A percentile compares a stretch with the other conserved stretches of the same genome.
Evolutionary conservation across 2,113 vertebrate species (phyloP).

Genomic region (Brachypodius melanocephalos): DNA sequence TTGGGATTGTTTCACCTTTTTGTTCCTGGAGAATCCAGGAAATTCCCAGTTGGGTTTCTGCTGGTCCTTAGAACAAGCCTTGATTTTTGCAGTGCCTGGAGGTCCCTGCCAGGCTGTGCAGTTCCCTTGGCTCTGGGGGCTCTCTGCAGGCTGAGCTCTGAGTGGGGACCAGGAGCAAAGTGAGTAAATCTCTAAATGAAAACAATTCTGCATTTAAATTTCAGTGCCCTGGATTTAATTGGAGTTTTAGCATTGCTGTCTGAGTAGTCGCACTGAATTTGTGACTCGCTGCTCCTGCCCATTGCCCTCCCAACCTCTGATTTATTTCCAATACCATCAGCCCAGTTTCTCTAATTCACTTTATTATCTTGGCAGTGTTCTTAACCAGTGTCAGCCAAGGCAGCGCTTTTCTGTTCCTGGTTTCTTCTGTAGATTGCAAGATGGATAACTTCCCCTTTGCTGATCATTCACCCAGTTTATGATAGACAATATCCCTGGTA

Average conservation of each 20-base stretch:
- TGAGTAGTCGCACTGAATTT: not conserved
- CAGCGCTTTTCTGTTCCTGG: not conserved
- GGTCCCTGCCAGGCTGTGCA: not conserved
- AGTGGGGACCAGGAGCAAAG: not conserved
- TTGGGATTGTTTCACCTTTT: not conserved
- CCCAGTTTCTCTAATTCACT: not conserved
- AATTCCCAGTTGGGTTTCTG: not conserved
- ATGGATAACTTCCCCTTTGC: not conserved
- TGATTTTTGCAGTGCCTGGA: not conserved
- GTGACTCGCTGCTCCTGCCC: not conserved
- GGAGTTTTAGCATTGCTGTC: not conserved
- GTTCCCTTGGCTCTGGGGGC: not conserved
- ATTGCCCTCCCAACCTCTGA: not conserved
- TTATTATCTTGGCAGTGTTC: not conserved
- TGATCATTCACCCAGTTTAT: not conserved
- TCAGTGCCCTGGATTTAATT: not conserved
- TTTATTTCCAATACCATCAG: not conserved
- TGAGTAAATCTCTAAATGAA: fast-evolving
- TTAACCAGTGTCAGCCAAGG: not conserved
- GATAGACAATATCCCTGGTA: not conserved
- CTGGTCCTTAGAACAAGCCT: not conserved
- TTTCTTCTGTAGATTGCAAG: not conserved
- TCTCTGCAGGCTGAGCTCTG: not conserved
- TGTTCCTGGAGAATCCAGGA: not conserved
- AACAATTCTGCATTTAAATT: not conserved